phyloP scores from a whole-genome alignment of 2,888 invertebrate species.

The Plebejus melissa region DNA sequence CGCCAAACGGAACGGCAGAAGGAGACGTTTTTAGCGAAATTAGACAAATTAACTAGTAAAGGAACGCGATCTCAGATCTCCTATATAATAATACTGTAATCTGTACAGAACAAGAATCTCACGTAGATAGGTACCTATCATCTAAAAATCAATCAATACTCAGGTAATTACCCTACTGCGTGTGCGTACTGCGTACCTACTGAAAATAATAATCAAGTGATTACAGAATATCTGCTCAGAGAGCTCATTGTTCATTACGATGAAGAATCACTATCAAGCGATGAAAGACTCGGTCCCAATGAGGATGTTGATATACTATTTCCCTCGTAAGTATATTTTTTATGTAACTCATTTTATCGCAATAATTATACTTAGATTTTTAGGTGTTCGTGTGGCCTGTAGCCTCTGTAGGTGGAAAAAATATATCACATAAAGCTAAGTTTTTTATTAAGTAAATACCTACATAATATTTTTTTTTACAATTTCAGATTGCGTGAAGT shows the following conservation, averaged over 20 bases:
- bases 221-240: neutral
- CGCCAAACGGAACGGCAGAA: too few relatives aligned
- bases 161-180: neutral
- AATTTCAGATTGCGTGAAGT: slow-evolving; percentile 14
- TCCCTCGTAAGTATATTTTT: slow-evolving; percentile 9
- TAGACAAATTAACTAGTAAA: too few relatives aligned
- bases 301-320: slow-evolving; percentile 10
- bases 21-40: too few relatives aligned
- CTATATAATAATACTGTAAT: too few relatives aligned
- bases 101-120: neutral
- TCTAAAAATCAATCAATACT: neutral
- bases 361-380: too few relatives aligned
- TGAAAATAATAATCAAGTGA: neutral
- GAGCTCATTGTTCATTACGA: neutral
- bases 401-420: too few relatives aligned
- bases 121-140: neutral
- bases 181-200: neutral
- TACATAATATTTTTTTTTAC: neutral
- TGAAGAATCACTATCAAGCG: neutral
- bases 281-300: neutral
- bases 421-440: too few relatives aligned
- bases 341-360: too few relatives aligned
- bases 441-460: too few relatives aligned
- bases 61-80: too few relatives aligned
- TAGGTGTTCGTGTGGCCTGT: too few relatives aligned